Conservation (phyloP, 2,888 invertebrate genomes). For the Synergus japonicus region DNA sequence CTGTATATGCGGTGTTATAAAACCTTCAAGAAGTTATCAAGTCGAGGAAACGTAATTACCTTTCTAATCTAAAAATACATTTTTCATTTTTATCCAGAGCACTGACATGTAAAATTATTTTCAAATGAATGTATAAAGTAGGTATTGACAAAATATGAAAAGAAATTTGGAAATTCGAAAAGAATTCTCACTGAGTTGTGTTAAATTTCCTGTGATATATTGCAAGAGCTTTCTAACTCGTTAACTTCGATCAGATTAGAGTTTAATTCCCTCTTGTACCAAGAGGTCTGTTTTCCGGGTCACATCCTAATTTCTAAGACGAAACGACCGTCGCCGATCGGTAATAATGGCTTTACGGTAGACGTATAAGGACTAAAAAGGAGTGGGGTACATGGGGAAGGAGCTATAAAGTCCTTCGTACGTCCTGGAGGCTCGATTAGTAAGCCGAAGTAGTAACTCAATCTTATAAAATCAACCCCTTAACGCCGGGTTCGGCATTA, state of each 20-base stretch:
- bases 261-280: slow-evolving; percentile 31
- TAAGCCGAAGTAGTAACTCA: slow-evolving; percentile 51
- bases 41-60: neutral
- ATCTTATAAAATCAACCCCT: slow-evolving; percentile 30
- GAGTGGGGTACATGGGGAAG: slow-evolving; percentile 50
- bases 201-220: slow-evolving; percentile 8
- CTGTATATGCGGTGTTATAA: neutral
- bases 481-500: slow-evolving; percentile 27
- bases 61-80: neutral
- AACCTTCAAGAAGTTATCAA: neutral
- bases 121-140: neutral
- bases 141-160: neutral
- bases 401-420: slow-evolving; percentile 55
- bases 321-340: slow-evolving; percentile 50
- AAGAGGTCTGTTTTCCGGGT: slow-evolving; percentile 46
- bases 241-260: slow-evolving; percentile 34
- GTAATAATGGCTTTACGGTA: slow-evolving; percentile 57
- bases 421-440: slow-evolving; percentile 55
- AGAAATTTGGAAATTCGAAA: neutral
- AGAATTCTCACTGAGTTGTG: neutral
- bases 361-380: slow-evolving; percentile 46
- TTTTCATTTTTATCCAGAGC: neutral
- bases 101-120: neutral
- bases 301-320: slow-evolving; percentile 46
- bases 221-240: slow-evolving; percentile 15